Evolutionary conservation across 64 coral and sea anemone genomes (phyloP).

Genomic region (Hydrozoanthus tunicans): DNA sequence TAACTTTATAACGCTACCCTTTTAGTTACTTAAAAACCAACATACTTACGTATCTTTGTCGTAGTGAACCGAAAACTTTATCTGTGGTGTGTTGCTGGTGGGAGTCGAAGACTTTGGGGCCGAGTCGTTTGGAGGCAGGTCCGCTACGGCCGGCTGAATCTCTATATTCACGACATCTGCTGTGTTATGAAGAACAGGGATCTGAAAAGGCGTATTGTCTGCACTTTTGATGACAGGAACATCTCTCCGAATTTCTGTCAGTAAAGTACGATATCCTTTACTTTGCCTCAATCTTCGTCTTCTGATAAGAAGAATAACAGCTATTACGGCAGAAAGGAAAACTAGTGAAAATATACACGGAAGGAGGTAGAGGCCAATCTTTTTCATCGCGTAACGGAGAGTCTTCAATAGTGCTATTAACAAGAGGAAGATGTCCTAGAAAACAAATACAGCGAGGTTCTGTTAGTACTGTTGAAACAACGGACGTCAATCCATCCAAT

Average conservation of each 20-base stretch:
- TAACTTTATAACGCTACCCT: too few species aligned
- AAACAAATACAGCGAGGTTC: too few species aligned
- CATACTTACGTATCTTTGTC: slow-evolving; percentile 56
- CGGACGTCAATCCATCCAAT: too few species aligned
- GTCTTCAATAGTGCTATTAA: too few species aligned
- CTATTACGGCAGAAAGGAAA: slow-evolving; percentile 2
- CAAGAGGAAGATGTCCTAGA: too few species aligned
- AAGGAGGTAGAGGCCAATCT: background rate
- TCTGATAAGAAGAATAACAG: slow-evolving; percentile 36
- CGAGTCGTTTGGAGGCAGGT: slow-evolving; percentile 43
- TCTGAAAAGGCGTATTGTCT: slow-evolving; percentile 64
- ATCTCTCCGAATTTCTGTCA: background rate
- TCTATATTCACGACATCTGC: slow-evolving; percentile 64
- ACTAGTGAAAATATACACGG: background rate
- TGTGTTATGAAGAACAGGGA: slow-evolving; percentile 38
- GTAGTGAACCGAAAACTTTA: slow-evolving; percentile 89
- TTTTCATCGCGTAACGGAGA: background rate
- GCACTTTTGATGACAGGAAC: slow-evolving; percentile 51
- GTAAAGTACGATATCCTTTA: background rate
- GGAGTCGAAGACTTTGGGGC: slow-evolving; percentile 46
- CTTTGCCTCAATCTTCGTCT: background rate
- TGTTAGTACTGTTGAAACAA: too few species aligned
- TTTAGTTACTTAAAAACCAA: too few species aligned
- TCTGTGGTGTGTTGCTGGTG: slow-evolving; percentile 59
- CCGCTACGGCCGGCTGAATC: slow-evolving; percentile 64